phyloP scores from a whole-genome alignment of 1,140 invertebrate genomes.

The Bombus haemorrhoidalis region DNA sequence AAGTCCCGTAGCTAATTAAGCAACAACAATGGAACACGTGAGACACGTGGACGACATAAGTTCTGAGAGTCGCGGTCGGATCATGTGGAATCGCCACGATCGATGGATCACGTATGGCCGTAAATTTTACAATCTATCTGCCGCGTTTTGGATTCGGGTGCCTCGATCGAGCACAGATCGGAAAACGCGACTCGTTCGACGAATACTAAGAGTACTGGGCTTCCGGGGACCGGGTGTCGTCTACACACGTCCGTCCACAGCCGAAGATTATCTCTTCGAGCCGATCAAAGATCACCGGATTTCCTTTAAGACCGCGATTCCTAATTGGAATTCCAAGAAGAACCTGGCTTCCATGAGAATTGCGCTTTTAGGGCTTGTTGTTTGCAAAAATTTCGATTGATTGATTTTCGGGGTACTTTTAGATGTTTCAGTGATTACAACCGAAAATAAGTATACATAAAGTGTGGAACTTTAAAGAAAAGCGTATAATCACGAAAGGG shows the following conservation, averaged over 20 bases:
- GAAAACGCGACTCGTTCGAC: conserved; percentile 37
- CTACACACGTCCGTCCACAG: neutral
- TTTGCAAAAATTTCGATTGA: too few species aligned
- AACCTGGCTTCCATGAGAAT: neutral
- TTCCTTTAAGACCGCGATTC: conserved; percentile 46
- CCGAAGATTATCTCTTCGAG: conserved; percentile 48
- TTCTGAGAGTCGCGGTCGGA: conserved; percentile 4
- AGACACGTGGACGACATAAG: conserved; percentile 44
- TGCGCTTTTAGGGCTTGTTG: neutral
- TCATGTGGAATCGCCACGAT: conserved; percentile 30
- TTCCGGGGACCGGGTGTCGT: conserved; percentile 48
- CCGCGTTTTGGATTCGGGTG: neutral
- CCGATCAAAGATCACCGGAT: conserved; percentile 62
- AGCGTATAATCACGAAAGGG: too few species aligned
- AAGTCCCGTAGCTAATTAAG: conserved; percentile 22
- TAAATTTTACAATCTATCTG: conserved; percentile 53
- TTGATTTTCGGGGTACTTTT: too few species aligned
- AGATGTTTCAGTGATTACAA: too few species aligned
- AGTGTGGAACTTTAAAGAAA: too few species aligned
- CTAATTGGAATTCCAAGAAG: conserved; percentile 39
- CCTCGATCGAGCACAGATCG: conserved; percentile 26
- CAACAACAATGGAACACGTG: conserved; percentile 7
- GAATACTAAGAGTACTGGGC: conserved; percentile 60
- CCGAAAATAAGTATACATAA: too few species aligned
- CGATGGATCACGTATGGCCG: conserved; percentile 50